Evolutionary conservation across 2,113 vertebrate genomes (phyloP), one percentile per base, ranked within the genome.

Genomic region (Oreochromis aureus): DNA sequence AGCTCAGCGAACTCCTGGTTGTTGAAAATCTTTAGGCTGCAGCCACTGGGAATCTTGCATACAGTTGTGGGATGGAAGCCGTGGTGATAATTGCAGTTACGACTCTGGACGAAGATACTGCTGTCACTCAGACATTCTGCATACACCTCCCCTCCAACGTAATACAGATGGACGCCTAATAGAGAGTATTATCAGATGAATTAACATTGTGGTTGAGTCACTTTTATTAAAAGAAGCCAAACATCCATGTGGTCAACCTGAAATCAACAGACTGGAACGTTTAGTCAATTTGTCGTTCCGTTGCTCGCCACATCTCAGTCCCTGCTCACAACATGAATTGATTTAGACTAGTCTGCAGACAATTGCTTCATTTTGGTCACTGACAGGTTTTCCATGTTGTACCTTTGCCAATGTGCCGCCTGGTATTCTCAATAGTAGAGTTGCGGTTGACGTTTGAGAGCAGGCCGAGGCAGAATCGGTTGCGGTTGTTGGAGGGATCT

Each of bases 61-160:
- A 99, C 99, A 0, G 99, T 99, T 5, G 99, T 99, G 90, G 98
- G 98, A 76, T 99, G 99, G 93, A 99, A 99, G 3, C 98, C 98
- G 1, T 99, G 99, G 80, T 99, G 99, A 93, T 98, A 99, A 96
- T 99, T 99, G 96, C 99, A 99, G 97, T 99, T 99, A 79, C 99
- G 97, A 87, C 98, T 99, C 89, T 99, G 99, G 93, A 99, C 98
- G 83, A 99, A 99, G 96, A 99, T 99, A 93, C 99, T 99, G 92
- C 98, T 99, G 93, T 99, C 99, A 0, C 99, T 99, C 69, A 99
- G 97, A 87, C 99, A 99, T 32, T 99, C 99, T 1, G 99, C 99
- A 0, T 99, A 99, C 4, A 99, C 99, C 91, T 99, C 99, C 48
- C 99, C 99, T 2, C 99, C 99, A 0, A 99, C 98, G 0, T 99